Evolutionary conservation across 2,888 invertebrate genomes (phyloP).

Genomic region (Zonitis immaculata): DNA sequence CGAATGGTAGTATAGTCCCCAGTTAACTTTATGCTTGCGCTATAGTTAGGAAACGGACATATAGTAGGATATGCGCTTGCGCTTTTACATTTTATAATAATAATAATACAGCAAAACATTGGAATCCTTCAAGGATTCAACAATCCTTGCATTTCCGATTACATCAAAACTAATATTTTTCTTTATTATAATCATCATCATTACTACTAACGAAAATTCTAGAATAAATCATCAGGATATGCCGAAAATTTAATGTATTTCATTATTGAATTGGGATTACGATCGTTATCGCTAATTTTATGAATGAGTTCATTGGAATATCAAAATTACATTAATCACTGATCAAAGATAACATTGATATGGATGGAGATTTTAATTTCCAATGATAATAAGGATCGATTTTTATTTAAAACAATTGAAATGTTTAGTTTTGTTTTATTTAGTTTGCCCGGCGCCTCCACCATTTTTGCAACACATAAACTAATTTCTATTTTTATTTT

Average conservation of each 20-base stretch:
- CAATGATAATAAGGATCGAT: no score
- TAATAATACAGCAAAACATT: conserved; percentile 1
- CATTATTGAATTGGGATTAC: no score
- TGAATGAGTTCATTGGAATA: no score
- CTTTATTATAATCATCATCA: background rate
- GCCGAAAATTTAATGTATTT: no score
- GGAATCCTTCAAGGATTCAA: background rate
- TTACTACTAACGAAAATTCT: no score
- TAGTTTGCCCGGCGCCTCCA: background rate
- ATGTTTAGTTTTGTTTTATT: background rate
- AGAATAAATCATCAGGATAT: no score
- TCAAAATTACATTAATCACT: no score
- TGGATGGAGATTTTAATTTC: no score
- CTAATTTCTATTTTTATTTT: background rate
- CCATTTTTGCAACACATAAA: background rate
- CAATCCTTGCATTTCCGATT: background rate
- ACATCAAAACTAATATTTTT: no score
- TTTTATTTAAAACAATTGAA: background rate
- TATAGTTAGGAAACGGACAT: conserved; percentile 26
- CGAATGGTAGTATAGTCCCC: conserved; percentile 29
- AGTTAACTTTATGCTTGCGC: conserved; percentile 14
- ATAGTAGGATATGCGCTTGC: conserved; percentile 23
- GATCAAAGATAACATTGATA: no score
- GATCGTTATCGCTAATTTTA: no score
- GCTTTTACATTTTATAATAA: conserved; percentile 18